Percentiles rank a stretch among this genome's conserved stretches.
Evolutionary conservation across 2,888 invertebrate species (phyloP).

Genomic region (Nudaria mundana): DNA sequence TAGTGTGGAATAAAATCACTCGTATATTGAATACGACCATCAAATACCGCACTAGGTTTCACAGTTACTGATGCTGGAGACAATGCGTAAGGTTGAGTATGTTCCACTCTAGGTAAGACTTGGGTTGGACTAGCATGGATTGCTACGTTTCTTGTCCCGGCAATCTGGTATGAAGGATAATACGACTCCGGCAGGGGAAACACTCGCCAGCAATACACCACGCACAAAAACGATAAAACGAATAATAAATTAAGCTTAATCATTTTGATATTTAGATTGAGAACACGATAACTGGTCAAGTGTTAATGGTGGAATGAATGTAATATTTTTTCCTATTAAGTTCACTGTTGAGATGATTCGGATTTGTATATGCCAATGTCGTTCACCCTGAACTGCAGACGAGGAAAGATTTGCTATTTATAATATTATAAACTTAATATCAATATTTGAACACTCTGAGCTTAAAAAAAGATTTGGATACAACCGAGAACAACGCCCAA

Average conservation of each 20-base stretch:
- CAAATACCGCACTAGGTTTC: neutral
- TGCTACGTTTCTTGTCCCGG: neutral
- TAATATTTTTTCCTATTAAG: neutral
- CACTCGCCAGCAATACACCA: neutral
- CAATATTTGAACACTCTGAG: too few species aligned
- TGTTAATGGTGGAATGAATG: neutral
- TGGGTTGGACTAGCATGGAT: constrained; percentile 6
- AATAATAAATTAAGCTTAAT: neutral
- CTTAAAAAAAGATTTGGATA: too few species aligned
- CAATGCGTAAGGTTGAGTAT: neutral
- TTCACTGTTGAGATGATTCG: neutral
- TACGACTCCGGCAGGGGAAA: neutral
- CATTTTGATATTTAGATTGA: neutral
- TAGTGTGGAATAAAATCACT: constrained; percentile 22
- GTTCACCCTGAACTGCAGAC: neutral
- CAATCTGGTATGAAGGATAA: neutral
- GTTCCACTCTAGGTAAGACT: neutral
- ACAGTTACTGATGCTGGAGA: neutral
- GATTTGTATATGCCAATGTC: neutral
- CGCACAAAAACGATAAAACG: neutral
- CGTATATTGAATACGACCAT: constrained; percentile 4
- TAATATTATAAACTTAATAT: too few species aligned
- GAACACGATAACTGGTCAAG: neutral
- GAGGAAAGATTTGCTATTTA: too few species aligned
- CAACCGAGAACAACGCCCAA: too few species aligned